phyloP scores from a whole-genome alignment of 2,797 vertebrate genomes.

The Mormyrus proboscirostris region DNA sequence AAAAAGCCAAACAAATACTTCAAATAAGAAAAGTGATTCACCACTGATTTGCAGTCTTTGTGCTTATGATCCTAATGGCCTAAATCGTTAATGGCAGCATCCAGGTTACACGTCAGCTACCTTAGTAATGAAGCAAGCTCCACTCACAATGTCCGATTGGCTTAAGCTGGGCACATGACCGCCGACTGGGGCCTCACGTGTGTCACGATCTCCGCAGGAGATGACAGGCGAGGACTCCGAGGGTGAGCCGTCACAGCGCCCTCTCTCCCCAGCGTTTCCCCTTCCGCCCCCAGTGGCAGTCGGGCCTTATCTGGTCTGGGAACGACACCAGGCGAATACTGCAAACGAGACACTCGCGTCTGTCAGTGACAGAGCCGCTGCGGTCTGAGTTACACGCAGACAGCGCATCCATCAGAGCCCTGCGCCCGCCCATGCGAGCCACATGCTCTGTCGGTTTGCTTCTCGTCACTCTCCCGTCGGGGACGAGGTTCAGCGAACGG shows the following conservation, averaged over 20 bases:
- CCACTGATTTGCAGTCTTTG: background rate
- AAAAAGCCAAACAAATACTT: background rate
- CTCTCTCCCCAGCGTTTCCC: background rate
- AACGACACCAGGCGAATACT: background rate
- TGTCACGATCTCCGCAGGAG: background rate
- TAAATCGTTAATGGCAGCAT: background rate
- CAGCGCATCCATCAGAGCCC: background rate
- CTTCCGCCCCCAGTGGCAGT: background rate
- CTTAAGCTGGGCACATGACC: background rate
- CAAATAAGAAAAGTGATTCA: background rate
- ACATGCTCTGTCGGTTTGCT: background rate
- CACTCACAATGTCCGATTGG: background rate
- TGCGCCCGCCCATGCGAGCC: background rate
- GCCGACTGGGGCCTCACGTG: background rate
- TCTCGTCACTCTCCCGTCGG: slow-evolving; percentile 33
- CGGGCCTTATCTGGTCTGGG: background rate
- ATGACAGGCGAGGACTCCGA: background rate
- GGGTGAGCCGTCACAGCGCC: background rate
- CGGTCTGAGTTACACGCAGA: slow-evolving; percentile 15
- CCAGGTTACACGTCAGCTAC: background rate
- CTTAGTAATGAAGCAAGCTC: background rate
- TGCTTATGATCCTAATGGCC: background rate
- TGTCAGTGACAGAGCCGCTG: slow-evolving; percentile 3
- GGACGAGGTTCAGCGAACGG: slow-evolving; percentile 30
- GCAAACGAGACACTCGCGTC: slow-evolving; percentile 9